Evolutionary conservation across 2,113 vertebrate species (phyloP).

Genomic region (Regulus satrapa): DNA sequence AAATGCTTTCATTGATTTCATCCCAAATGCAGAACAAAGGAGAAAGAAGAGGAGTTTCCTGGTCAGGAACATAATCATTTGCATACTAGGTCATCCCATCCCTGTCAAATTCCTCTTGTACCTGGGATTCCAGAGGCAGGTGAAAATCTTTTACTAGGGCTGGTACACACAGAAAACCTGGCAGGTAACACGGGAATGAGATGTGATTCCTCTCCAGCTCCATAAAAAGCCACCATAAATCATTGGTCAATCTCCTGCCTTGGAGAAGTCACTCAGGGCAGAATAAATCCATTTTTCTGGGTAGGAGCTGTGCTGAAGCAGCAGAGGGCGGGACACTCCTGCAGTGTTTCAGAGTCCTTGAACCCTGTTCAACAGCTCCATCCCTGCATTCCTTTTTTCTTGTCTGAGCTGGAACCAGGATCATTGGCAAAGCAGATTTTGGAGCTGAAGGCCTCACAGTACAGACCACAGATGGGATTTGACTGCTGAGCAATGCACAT

Average conservation of each 20-base stretch:
- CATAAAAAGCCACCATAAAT: neutral
- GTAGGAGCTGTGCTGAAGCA: neutral
- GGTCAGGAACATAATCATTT: neutral
- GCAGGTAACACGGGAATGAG: fast-evolving
- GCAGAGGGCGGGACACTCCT: fast-evolving
- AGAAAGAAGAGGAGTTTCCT: slow-evolving; percentile 32
- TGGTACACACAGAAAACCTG: neutral
- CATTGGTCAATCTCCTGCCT: neutral
- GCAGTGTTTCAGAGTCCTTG: neutral
- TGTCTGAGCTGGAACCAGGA: neutral
- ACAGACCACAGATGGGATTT: neutral
- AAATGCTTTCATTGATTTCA: slow-evolving; percentile 7
- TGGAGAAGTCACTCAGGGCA: neutral
- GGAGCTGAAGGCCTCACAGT: neutral
- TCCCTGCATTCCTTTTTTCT: neutral
- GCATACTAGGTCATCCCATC: slow-evolving; percentile 38
- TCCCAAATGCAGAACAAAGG: slow-evolving; percentile 14
- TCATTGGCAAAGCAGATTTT: neutral
- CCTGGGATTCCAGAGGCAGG: neutral
- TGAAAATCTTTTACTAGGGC: neutral
- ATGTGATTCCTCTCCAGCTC: neutral
- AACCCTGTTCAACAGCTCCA: neutral
- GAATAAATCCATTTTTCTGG: neutral
- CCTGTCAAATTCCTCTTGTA: neutral
- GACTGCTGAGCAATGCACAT: neutral